Conservation (phyloP, 1,140 invertebrate species). For the Triops cancriformis region DNA sequence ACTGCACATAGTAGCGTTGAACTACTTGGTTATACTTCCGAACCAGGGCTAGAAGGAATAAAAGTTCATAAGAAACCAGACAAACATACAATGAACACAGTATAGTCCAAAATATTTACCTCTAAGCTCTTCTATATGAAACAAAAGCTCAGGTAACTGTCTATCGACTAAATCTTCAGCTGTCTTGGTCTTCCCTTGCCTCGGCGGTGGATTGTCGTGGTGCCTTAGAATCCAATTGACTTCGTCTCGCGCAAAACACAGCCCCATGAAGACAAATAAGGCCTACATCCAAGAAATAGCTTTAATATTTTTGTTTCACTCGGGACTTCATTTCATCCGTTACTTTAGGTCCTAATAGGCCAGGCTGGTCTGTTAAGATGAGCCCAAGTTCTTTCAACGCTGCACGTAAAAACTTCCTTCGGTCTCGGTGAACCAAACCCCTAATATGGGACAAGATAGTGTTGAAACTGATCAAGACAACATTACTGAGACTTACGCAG, state of each 20-base stretch:
- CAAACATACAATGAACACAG: constrained; percentile 55
- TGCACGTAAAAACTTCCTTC: constrained; percentile 90
- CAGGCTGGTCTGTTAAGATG: constrained; percentile 95
- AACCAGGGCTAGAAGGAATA: constrained; percentile 56
- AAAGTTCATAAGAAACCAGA: constrained; percentile 24
- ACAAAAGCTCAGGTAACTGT: constrained; percentile 92
- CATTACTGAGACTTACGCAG: constrained; percentile 50
- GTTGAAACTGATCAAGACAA: constrained; percentile 21
- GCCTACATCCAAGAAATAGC: constrained; percentile 46
- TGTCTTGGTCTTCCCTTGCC: constrained; percentile 68
- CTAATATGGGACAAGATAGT: constrained; percentile 35
- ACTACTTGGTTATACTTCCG: constrained; percentile 94
- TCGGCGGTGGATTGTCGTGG: constrained; percentile 82
- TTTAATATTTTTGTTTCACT: too few relatives aligned
- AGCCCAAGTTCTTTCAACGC: constrained; percentile 90
- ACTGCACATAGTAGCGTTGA: constrained; percentile 96
- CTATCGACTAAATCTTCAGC: constrained; percentile 84
- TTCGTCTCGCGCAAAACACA: constrained; percentile 92
- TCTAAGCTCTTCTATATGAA: constrained; percentile 95
- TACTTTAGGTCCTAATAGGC: constrained; percentile 85
- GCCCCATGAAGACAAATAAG: constrained; percentile 90
- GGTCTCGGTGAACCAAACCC: constrained; percentile 80
- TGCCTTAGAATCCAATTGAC: constrained; percentile 93
- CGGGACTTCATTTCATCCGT: constrained; percentile 18
- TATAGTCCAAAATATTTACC: constrained; percentile 93